Evolutionary conservation across 2,888 invertebrate genomes (phyloP).

Genomic region (Drosophila peninsularis): DNA sequence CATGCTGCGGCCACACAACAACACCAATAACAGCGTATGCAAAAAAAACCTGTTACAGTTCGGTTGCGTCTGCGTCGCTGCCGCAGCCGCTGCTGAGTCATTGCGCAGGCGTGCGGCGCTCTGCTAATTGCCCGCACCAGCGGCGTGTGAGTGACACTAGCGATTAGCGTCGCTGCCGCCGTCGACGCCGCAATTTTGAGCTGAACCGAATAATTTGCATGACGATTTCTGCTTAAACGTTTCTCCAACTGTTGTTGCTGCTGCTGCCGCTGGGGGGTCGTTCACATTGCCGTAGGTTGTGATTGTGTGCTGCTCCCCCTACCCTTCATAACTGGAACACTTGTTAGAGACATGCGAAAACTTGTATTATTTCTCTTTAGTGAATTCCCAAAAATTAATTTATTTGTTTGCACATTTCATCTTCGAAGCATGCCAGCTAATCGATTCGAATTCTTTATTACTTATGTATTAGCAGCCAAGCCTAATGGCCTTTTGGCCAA

Average conservation of each 20-base stretch:
- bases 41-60: constrained; percentile 68
- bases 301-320: constrained; percentile 13
- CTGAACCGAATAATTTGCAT: constrained; percentile 75
- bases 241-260: constrained; percentile 22
- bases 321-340: constrained; percentile 2
- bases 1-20: constrained; percentile 15
- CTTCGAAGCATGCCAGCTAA: constrained; percentile 22
- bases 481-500: constrained; percentile 1
- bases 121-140: constrained; percentile 57
- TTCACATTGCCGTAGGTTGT: constrained; percentile 74
- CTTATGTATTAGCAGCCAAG: not conserved
- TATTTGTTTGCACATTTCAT: constrained; percentile 28
- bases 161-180: constrained; percentile 62
- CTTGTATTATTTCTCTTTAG: constrained; percentile 24
- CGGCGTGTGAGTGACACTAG: constrained; percentile 75
- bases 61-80: constrained; percentile 33
- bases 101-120: constrained; percentile 70
- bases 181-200: constrained; percentile 24
- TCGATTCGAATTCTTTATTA: constrained; percentile 18
- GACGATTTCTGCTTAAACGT: constrained; percentile 28
- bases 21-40: constrained; percentile 15
- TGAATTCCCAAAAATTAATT: constrained; percentile 31
- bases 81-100: constrained; percentile 55
- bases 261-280: constrained; percentile 51
- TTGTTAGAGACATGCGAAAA: constrained; percentile 20